Evolutionary conservation across 2,113 vertebrate species (phyloP).

Genomic region (human (Homo sapiens)): GRCh38 chr6:118461001-118461500

Average conservation of each 20-base stretch:
- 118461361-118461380: constrained; percentile 56
- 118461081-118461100: constrained; percentile 88
- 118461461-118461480: constrained; percentile 71
- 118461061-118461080: constrained; percentile 88
- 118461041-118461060: constrained; percentile 82
- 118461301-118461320: constrained; percentile 62
- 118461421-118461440: constrained; percentile 48
- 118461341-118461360: constrained; percentile 54
- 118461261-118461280: constrained; percentile 64
- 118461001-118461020: constrained; percentile 89
- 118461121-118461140: constrained; percentile 81
- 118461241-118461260: constrained; percentile 58
- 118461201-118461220: constrained; percentile 71
- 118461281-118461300: constrained; percentile 70
- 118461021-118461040: constrained; percentile 75
- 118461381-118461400: constrained; percentile 54
- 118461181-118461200: constrained; percentile 74
- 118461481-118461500: constrained; percentile 69
- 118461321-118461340: constrained; percentile 61
- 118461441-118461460: constrained; percentile 81
- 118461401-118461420: constrained; percentile 65
- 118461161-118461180: constrained; percentile 80
- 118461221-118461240: constrained; percentile 58
- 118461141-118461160: constrained; percentile 83
- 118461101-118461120: constrained; percentile 85